Evolutionary conservation across 2,113 vertebrate genomes (phyloP).

Genomic region (Prunella fulvescens): DNA sequence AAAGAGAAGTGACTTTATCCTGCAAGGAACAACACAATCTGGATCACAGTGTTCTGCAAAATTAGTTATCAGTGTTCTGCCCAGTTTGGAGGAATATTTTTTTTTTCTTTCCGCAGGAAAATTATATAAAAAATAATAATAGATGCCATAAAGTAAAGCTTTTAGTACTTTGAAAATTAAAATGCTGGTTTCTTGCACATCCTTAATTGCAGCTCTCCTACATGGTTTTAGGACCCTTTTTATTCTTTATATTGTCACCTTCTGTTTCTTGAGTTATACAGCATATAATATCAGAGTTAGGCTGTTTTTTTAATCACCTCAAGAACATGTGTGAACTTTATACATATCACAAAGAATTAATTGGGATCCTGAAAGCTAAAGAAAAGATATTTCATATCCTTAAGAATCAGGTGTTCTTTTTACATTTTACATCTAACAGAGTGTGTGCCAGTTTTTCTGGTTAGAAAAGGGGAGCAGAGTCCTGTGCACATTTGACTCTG

Average conservation of each 20-base stretch:
- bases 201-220: not conserved
- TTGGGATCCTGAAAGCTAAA: not conserved
- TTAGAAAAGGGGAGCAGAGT: not conserved
- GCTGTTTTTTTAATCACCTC: not conserved
- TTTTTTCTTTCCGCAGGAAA: not conserved
- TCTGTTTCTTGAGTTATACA: constrained; percentile 1
- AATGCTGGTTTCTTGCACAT: not conserved
- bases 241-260: constrained; percentile 1
- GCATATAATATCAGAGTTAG: not conserved
- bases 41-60: not conserved
- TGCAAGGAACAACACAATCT: not conserved
- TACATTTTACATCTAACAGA: not conserved
- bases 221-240: not conserved
- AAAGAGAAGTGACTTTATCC: not conserved
- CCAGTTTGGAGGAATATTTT: not conserved
- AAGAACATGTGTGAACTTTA: not conserved
- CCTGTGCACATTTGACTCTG: not conserved
- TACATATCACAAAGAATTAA: not conserved
- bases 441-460: not conserved
- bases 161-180: not conserved
- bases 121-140: not conserved
- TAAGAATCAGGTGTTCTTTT: not conserved
- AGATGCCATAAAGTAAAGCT: not conserved
- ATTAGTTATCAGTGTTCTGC: not conserved
- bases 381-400: not conserved